Evolutionary conservation across 1,140 invertebrate species (phyloP).

Genomic region (Rhyacophila brunnea): DNA sequence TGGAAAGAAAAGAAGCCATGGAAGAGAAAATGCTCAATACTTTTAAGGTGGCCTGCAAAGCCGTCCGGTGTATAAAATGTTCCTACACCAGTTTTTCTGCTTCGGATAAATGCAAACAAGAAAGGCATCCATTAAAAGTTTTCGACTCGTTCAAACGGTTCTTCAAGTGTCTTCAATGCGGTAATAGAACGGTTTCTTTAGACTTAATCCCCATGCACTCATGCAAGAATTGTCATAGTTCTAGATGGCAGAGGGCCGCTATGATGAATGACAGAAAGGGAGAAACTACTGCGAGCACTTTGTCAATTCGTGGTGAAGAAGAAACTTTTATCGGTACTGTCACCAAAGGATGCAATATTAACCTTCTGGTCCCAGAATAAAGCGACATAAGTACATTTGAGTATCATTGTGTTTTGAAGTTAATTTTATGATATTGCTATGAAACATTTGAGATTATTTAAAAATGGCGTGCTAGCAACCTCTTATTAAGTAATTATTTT

Average conservation of each 20-base stretch:
- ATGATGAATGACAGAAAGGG: conserved; percentile 77
- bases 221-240: conserved; percentile 75
- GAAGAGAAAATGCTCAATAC: conserved; percentile 90
- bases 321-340: conserved; percentile 66
- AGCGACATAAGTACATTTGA: not conserved
- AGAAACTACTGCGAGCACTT: conserved; percentile 47
- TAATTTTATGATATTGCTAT: not conserved
- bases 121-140: conserved; percentile 75
- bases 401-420: not conserved
- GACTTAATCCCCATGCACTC: conserved; percentile 72
- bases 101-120: conserved; percentile 78
- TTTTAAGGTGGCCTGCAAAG: conserved; percentile 79
- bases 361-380: conserved; percentile 61
- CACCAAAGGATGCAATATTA: conserved; percentile 60
- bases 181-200: conserved; percentile 75
- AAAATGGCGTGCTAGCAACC: not conserved
- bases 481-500: not conserved
- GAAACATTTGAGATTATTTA: not conserved
- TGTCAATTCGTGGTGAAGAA: conserved; percentile 73
- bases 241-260: conserved; percentile 72
- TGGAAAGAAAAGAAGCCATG: conserved; percentile 87
- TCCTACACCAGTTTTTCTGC: conserved; percentile 86
- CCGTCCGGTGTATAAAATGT: conserved; percentile 85
- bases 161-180: conserved; percentile 87
- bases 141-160: conserved; percentile 83